phyloP scores from a whole-genome alignment of 2,888 invertebrate species.

The Lymantria dispar region DNA sequence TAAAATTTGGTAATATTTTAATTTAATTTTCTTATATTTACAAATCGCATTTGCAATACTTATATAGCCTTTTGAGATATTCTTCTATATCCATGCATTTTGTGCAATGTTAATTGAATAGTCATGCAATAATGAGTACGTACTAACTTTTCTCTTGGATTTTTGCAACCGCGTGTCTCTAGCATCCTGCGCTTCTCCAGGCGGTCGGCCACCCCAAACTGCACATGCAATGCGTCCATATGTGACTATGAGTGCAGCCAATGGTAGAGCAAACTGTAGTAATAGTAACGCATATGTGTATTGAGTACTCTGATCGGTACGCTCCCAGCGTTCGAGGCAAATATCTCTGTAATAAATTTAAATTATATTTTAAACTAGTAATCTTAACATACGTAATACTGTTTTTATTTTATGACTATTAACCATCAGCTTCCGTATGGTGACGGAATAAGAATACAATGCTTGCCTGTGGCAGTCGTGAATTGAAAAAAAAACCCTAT shows the following conservation, averaged over 20 bases:
- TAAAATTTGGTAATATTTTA: too few relatives aligned
- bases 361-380: not conserved
- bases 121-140: not conserved
- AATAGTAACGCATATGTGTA: slow-evolving; percentile 90
- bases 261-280: slow-evolving; percentile 92
- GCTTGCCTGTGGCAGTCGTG: too few relatives aligned
- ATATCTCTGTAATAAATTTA: slow-evolving; percentile 82
- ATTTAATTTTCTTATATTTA: too few relatives aligned
- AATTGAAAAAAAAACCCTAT: too few relatives aligned
- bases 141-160: slow-evolving; percentile 91
- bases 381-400: too few relatives aligned
- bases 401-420: too few relatives aligned
- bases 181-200: slow-evolving; percentile 92
- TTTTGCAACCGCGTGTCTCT: slow-evolving; percentile 92
- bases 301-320: slow-evolving; percentile 83
- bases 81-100: too few relatives aligned
- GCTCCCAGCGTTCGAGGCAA: slow-evolving; percentile 88
- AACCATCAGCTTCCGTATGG: too few relatives aligned
- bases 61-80: too few relatives aligned
- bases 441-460: too few relatives aligned
- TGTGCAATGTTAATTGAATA: too few relatives aligned
- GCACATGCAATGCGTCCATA: slow-evolving; percentile 92
- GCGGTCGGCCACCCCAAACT: slow-evolving; percentile 92
- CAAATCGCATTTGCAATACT: too few relatives aligned
- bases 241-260: slow-evolving; percentile 90